These are phyloP conservation scores for Chrysolina oricalcia DNA, from an alignment of 2,888 invertebrate species.

Conservation along the genomic window DNA sequence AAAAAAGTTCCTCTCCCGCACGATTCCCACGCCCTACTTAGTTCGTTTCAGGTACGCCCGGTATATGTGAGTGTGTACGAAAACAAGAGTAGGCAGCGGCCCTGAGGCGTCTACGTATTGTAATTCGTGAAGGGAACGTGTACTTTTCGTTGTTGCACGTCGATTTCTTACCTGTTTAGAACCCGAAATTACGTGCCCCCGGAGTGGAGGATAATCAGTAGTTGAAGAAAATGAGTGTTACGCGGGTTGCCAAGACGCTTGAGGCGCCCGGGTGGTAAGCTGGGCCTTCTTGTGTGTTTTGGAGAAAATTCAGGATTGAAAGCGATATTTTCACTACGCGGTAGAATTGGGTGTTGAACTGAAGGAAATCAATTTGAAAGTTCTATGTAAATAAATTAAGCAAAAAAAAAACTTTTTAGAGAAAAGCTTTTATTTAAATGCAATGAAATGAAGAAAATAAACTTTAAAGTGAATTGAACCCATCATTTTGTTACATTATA, in stretches of 20 bases:
- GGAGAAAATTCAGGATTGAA: not conserved
- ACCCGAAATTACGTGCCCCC: constrained; percentile 20
- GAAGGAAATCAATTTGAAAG: too few relatives aligned
- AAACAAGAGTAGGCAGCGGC: constrained; percentile 41
- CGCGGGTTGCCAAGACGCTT: constrained; percentile 24
- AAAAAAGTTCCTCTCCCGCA: constrained; percentile 21
- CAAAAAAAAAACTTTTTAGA: too few relatives aligned
- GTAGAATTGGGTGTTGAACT: too few relatives aligned
- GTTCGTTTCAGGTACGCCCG: constrained; percentile 40
- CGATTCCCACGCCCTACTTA: constrained; percentile 44
- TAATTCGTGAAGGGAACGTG: constrained; percentile 35
- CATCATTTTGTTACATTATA: too few relatives aligned
- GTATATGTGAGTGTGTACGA: constrained; percentile 38
- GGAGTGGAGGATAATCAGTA: constrained; percentile 36
- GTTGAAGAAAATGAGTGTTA: constrained; percentile 34
- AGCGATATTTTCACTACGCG: too few relatives aligned
- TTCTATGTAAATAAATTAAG: too few relatives aligned
- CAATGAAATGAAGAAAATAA: too few relatives aligned
- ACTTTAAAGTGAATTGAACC: too few relatives aligned
- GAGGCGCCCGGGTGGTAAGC: not conserved
- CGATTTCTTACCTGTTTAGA: constrained; percentile 41
- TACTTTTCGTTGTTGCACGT: constrained; percentile 33
- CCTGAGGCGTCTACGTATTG: constrained; percentile 36
- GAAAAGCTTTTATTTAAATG: too few relatives aligned
- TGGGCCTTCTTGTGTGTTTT: not conserved